Base-by-base conservation (phyloP, 2,797 vertebrate genomes). In the Astyanax mexicanus region DNA sequence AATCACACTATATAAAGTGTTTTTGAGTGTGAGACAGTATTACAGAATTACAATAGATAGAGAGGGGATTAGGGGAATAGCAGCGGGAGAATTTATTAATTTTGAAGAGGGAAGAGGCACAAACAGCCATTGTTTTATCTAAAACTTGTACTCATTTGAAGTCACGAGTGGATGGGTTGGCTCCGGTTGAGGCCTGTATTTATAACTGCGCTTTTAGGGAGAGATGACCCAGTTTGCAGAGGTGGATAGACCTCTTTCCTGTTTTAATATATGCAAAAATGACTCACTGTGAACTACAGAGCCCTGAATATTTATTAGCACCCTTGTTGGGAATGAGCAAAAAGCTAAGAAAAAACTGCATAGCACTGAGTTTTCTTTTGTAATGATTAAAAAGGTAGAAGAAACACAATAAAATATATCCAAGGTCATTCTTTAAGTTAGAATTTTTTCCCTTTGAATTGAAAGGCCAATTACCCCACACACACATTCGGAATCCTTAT, bases 211-310 rank as follows among this genome's bases (percentile, higher is more conserved):
- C 17, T 60, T 32, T 35, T 60, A 35, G 4, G 17, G 6, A 38
- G 7, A 60, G 29, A 37, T 37, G 29, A 38, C 32, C 57, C 17
- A 35, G 57, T 37, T 62, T 76, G 42, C 74, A 25, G 51, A 23
- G 29, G 3, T 17, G 5, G 32, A 60, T 10, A 17, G 1, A n/a
- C 4, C 2, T 38, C n/a, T 60, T 19, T 21, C 29, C 15, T 9
- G n/a, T n/a, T 40, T 40, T 25, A 23, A 21, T 6, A 9, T 52
- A 23, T 54, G 51, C 11, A 61, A 15, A n/a, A 42, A 42, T 35
- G 52, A 76, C 23, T 29, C 62, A 89, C 80, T 75, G 52, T 54
- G 25, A 23, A 25, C 23, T 51, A 21, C n/a, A 51, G 32, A 6
- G 38, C 7, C 38, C 9, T 40, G 12, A 2, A 10, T 5, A 12